phyloP scores from a whole-genome alignment of 2,113 vertebrate species.

The Perca schrenkii region DNA sequence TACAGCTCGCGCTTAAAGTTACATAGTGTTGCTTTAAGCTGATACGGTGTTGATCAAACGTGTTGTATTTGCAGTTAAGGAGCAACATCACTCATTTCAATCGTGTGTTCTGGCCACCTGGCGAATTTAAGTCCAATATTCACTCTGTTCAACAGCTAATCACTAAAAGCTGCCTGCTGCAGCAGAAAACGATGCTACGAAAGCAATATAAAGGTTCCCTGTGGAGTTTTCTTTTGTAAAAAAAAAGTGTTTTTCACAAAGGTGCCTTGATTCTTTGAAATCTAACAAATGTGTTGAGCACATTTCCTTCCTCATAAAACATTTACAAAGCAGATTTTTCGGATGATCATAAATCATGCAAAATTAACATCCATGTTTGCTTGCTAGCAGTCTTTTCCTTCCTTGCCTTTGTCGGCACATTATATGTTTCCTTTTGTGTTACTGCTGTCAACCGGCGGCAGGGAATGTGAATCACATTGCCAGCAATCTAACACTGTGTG shows the following conservation, averaged over 20 bases:
- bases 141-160: background rate
- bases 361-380: background rate
- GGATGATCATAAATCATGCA: conserved; percentile 12
- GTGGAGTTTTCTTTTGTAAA: background rate
- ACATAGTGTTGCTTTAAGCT: background rate
- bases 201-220: background rate
- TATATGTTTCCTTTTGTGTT: background rate
- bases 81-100: background rate
- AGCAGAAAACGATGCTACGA: background rate
- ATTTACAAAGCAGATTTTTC: background rate
- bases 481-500: background rate
- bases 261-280: background rate
- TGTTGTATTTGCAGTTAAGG: background rate
- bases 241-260: background rate
- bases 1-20: no score
- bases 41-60: background rate
- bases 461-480: background rate
- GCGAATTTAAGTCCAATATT: background rate
- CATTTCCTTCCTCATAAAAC: conserved; percentile 1
- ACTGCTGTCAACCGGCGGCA: background rate
- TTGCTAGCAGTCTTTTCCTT: background rate
- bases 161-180: background rate
- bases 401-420: background rate
- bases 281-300: background rate
- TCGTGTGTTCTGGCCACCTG: background rate